Evolutionary conservation across 2,888 invertebrate genomes (phyloP), one percentile per base, ranked within the genome.

Genomic region (Macrophya annulata): DNA sequence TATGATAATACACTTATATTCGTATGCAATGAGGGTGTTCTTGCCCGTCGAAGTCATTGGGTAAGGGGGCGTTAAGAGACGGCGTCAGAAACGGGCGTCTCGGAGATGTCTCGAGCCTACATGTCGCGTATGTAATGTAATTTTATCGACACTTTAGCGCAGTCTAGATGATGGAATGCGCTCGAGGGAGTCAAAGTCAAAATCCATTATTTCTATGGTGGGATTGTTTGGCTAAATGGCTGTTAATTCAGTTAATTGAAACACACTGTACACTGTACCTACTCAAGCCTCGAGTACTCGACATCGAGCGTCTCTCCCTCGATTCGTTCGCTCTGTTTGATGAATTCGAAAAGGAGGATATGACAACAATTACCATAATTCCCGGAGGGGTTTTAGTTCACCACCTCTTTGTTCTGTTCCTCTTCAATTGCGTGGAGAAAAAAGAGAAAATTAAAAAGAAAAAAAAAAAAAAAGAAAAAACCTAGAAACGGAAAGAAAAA

Each of bases 1-100:
- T 92, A 92, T 92, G 91, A 91, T 92, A 92, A 92, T 92, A 90
- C 90, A 91, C 90, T 91, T 91, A 90, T 91, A 92, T 92, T 92
- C 91, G 90, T 92, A 91, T 90, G 90, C 90, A 90, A 88, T 89
- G 87, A 83, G 90, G 91, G 88, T 88, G 85, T 82, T 43, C 21
- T 74, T 74, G 10, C 45, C 10, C 43, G 45, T 45, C 31, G 15
- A 45, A 85, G 79, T 71, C 81, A 84, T 84, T 86, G 77, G 86
- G 62, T 83, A 81, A 86, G 87, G 87, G 87, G 88, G 86, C n/a
- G n/a, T n/a, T n/a, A 86, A 88, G 25, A 37, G 68, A 40, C 21
- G 81, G 45, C 65, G 59, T 62, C 40, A 45, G 87, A 31, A 31
- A 3, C 87, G 88, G 88, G 87, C 86, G 85, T 84, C 86, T 79